Evolutionary conservation across 1,140 invertebrate species (phyloP).

Genomic region (Mactra quadrangularis): DNA sequence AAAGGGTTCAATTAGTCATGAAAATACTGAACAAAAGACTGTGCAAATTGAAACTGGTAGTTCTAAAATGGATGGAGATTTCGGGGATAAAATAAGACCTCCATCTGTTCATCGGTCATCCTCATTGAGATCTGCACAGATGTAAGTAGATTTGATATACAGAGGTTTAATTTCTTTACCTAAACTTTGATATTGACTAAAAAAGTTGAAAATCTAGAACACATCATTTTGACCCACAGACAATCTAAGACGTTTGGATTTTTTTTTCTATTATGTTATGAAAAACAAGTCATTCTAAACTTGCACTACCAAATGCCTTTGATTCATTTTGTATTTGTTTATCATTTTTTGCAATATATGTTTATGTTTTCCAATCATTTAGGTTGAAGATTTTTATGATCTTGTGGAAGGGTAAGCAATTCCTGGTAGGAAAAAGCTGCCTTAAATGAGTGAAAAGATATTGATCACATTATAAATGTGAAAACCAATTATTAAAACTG

Average conservation of each 20-base stretch:
- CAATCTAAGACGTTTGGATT: neutral
- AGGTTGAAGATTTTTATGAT: no score
- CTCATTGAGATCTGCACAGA: conserved; percentile 35
- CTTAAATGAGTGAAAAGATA: no score
- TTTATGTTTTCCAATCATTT: no score
- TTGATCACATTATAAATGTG: no score
- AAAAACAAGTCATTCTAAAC: neutral
- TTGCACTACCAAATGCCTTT: neutral
- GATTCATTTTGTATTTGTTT: neutral
- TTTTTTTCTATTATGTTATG: neutral
- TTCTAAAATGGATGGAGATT: conserved; percentile 33
- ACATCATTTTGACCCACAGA: neutral
- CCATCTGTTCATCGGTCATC: conserved; percentile 51
- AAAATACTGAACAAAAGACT: conserved; percentile 27
- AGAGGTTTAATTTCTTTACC: neutral
- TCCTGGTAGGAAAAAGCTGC: no score
- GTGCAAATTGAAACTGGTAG: conserved; percentile 29
- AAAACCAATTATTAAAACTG: no score
- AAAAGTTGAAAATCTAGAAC: neutral
- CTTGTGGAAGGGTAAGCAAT: no score
- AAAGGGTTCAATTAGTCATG: conserved; percentile 19
- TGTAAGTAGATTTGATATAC: conserved; percentile 40
- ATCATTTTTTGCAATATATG: no score
- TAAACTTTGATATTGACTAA: neutral
- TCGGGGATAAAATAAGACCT: conserved; percentile 57